Base-by-base conservation (phyloP, 1,140 invertebrate species). In the Phthorimaea operculella region DNA sequence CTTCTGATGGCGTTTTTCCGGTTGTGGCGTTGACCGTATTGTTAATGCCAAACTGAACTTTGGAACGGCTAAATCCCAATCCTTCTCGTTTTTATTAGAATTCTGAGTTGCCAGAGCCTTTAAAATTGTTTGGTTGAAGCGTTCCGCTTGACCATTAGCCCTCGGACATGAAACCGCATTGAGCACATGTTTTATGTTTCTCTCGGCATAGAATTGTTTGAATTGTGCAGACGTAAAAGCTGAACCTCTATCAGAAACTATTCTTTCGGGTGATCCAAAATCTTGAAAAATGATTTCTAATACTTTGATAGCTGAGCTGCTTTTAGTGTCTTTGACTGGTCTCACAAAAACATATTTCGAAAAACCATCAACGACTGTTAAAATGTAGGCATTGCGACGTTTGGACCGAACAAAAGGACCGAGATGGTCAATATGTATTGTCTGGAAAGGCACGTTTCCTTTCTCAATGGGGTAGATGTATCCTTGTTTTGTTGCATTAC, bases 91-190 rank as follows among this genome's bases (percentile, higher is more conserved):
- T 39, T 39, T 10, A 39, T 39, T 39, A 39, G 8, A 39, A 39
- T n/a, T 39, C n/a, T 39, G 36, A 2, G 36, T n/a, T 12, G 66
- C 55, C 8, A 77, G 47, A 1, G 70, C 36, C 12, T 52, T 54
- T 28, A 60, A 33, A 18, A 72, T 57, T 1, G 66, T 67, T 11
- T 47, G 53, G 42, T 73, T 73, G 52, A 62, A 70, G 0, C 70
- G 47, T 33, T 73, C 63, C 1, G 66, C 61, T 39, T 72, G 67
- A n/a, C 60, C 63, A 45, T 65, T 68, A 63, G 51, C 18, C 9
- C 51, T n/a, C 11, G 54, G 54, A 33, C 17, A 28, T 1, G 21
- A 51, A 8, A 50, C 48, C 5, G 48, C 17, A 50, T 50, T 50
- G 4, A 33, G 16, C 11, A 54, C 16, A 33, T 45, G 52, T 14